Evolutionary conservation across 1,140 invertebrate species (phyloP).

Genomic region (Drosophila orena): DNA sequence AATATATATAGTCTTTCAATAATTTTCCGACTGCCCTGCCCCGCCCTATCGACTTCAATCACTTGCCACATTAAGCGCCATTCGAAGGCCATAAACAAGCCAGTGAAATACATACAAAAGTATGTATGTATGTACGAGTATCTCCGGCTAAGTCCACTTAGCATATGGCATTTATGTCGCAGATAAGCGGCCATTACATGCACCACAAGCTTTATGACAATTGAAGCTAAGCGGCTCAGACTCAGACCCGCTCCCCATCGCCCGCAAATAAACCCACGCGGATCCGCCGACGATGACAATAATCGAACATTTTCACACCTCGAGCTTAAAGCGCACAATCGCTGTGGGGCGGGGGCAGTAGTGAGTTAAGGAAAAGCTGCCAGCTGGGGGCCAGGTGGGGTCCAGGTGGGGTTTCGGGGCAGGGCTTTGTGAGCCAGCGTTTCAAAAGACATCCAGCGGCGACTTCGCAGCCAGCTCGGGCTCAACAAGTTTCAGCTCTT

Average conservation of each 20-base stretch:
- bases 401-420: slow-evolving; percentile 17
- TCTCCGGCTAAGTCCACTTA: slow-evolving; percentile 69
- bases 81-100: slow-evolving; percentile 25
- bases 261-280: slow-evolving; percentile 44
- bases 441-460: slow-evolving; percentile 63
- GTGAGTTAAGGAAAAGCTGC: slow-evolving; percentile 32
- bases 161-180: slow-evolving; percentile 77
- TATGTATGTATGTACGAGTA: neutral
- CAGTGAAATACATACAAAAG: slow-evolving; percentile 21
- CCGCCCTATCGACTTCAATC: slow-evolving; percentile 60
- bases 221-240: slow-evolving; percentile 75
- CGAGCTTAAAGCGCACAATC: slow-evolving; percentile 69
- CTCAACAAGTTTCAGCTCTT: slow-evolving; percentile 67
- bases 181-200: slow-evolving; percentile 79
- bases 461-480: slow-evolving; percentile 53
- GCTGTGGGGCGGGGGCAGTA: slow-evolving; percentile 29
- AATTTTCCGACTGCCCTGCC: slow-evolving; percentile 7
- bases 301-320: slow-evolving; percentile 84
- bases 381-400: slow-evolving; percentile 8
- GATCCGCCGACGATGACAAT: slow-evolving; percentile 72
- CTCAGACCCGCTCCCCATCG: neutral
- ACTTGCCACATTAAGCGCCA: slow-evolving; percentile 50
- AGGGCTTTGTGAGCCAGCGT: slow-evolving; percentile 47
- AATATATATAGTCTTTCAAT: neutral
- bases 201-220: slow-evolving; percentile 69